Evolutionary conservation across 2,888 invertebrate genomes (phyloP), one percentile per base, ranked within the genome.

Genomic region (Scrobipalpa costella): DNA sequence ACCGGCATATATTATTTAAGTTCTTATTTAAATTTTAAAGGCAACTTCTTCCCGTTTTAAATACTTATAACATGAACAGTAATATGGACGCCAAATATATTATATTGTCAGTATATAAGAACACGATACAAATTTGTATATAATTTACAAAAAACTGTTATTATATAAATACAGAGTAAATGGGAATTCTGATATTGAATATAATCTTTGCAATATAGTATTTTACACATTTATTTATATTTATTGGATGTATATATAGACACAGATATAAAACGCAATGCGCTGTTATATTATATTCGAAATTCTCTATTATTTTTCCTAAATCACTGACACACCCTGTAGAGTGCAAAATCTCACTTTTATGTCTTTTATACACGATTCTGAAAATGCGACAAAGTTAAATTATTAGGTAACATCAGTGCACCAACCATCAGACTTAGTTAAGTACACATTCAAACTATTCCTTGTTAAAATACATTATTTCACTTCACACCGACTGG

Each of bases 401-500:
- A 33, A 52, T 11, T 52, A 33, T 33, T 9, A n/a, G 33, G 55
- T 55, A 27, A 8, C 33, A 27, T 34, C 36, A 19, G 21, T 38
- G 0, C 13, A 17, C n/a, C 1, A 19, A 40, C n/a, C 13, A 11
- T 27, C 50, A 21, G 9, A 21, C 21, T 7, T 50, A 50, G 50
- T 44, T 59, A 44, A 59, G 59, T 59, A 59, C 61, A 34, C 55
- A 55, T 44, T 59, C 9, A 11, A 50, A 61, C 34, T 61, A 61
- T 27, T 27, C 27, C 60, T 33, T 50, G 1, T 17, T n/a, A 2
- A 19, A 69, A 65, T 27, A 40, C 13, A 21, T 21, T 57, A 63
- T 38, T 61, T 62, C 13, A 13, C 13, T 72, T 84, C 80, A 90
- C 55, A 88, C 84, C 44, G 77, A 75, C 66, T 81, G 84, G 44